Evolutionary conservation across 1,140 invertebrate genomes (phyloP).

Genomic region (Subanguina moxae): DNA sequence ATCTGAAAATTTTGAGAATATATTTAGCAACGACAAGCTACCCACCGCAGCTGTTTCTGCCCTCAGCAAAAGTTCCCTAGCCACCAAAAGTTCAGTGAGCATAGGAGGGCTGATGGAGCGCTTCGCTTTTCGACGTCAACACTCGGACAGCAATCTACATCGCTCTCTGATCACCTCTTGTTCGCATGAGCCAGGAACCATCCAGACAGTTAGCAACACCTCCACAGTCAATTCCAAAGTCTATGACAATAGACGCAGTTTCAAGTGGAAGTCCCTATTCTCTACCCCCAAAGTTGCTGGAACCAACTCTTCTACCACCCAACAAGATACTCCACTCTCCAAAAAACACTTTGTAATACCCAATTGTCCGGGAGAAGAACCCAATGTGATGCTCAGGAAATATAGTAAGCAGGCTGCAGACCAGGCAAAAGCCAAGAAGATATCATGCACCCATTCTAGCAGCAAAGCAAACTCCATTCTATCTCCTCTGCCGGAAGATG

Average conservation of each 20-base stretch:
- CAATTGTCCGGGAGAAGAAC: too few species aligned
- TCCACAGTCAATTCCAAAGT: background rate
- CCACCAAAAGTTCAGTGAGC: slow-evolving; percentile 8
- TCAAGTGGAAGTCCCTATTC: slow-evolving; percentile 1
- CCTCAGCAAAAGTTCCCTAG: background rate
- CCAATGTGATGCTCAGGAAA: too few species aligned
- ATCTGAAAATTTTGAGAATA: too few species aligned
- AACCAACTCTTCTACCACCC: background rate
- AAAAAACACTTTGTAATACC: too few species aligned
- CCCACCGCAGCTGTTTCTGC: background rate
- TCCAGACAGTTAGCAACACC: slow-evolving; percentile 1
- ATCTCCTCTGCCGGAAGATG: too few species aligned
- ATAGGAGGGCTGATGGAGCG: background rate
- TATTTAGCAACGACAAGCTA: too few species aligned
- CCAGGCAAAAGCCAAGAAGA: too few species aligned
- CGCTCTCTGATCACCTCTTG: background rate
- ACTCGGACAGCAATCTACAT: background rate
- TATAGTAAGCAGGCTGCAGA: too few species aligned
- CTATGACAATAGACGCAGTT: background rate
- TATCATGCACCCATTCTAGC: too few species aligned
- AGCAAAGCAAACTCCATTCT: too few species aligned
- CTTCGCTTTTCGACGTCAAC: background rate
- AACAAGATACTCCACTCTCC: background rate
- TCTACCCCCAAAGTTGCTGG: background rate
- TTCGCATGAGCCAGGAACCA: background rate